Conservation (phyloP, 2,113 vertebrate species). For the human (Homo sapiens) region DNA sequence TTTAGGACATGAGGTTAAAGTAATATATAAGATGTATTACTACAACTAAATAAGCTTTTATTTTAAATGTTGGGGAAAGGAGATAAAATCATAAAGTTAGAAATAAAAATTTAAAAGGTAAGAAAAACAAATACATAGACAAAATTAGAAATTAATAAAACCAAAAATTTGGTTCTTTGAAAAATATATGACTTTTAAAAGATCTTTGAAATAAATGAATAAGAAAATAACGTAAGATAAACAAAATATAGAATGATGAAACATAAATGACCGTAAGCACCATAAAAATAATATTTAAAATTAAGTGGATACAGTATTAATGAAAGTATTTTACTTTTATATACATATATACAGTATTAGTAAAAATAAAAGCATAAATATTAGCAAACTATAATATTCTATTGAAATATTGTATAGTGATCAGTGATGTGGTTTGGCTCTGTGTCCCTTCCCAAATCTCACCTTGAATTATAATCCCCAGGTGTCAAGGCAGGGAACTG, state of each 20-base stretch:
- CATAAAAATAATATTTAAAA: not conserved
- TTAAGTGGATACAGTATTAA: not conserved
- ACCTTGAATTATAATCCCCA: too few species aligned
- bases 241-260: not conserved
- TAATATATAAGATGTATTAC: not conserved
- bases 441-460: too few species aligned
- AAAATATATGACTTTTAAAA: not conserved
- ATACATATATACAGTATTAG: not conserved
- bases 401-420: too few species aligned
- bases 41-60: not conserved
- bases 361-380: not conserved
- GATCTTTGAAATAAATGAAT: not conserved
- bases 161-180: not conserved
- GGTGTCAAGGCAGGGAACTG: too few species aligned
- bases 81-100: not conserved
- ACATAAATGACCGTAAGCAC: not conserved
- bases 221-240: not conserved
- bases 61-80: not conserved
- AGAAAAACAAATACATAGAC: not conserved
- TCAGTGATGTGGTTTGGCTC: too few species aligned
- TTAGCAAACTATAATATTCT: too few species aligned
- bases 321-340: too few species aligned
- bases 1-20: not conserved
- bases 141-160: not conserved
- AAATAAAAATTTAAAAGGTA: not conserved